Evolutionary conservation across 2,797 vertebrate species (phyloP).

Genomic region (Miichthys miiuy): DNA sequence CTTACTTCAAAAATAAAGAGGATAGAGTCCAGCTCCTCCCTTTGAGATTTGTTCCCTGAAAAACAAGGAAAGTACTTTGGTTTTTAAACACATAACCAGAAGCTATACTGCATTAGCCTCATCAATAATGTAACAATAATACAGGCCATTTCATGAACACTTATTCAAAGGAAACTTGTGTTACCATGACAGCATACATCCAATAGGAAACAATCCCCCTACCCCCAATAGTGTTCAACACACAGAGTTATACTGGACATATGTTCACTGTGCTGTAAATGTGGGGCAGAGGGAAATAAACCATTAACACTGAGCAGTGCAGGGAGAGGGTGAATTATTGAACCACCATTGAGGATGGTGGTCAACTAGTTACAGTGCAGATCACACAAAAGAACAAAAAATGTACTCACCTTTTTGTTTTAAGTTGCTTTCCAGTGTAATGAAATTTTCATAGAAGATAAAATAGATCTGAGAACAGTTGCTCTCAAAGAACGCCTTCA

Average conservation of each 20-base stretch:
- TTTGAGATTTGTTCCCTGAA: conserved; percentile 98
- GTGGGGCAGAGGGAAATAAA: conserved; percentile 16
- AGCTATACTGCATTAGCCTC: conserved; percentile 38
- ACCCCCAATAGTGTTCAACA: neutral
- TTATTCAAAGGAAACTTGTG: conserved; percentile 31
- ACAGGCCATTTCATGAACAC: conserved; percentile 24
- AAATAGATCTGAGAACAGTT: conserved; percentile 99
- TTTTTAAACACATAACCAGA: conserved; percentile 48
- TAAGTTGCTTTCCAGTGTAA: conserved; percentile 99
- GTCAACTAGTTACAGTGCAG: conserved; percentile 6
- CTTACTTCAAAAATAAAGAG: conserved; percentile 99
- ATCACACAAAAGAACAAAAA: neutral
- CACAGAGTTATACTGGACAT: neutral
- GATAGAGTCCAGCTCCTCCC: conserved; percentile 99
- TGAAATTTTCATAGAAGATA: conserved; percentile 99
- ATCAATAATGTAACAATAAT: conserved; percentile 58
- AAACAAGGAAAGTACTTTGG: conserved; percentile 65
- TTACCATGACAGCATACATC: conserved; percentile 36
- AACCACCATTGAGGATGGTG: neutral
- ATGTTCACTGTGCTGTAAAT: conserved; percentile 16
- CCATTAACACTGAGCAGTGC: conserved; percentile 16
- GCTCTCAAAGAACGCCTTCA: conserved; percentile 97
- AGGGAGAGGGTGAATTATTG: conserved; percentile 56
- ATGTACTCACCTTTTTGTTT: conserved; percentile 94
- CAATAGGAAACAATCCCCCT: conserved; percentile 20